These are phyloP conservation scores for Eurois occulta DNA, from an alignment of 2,888 invertebrate genomes.

Conservation along the genomic window DNA sequence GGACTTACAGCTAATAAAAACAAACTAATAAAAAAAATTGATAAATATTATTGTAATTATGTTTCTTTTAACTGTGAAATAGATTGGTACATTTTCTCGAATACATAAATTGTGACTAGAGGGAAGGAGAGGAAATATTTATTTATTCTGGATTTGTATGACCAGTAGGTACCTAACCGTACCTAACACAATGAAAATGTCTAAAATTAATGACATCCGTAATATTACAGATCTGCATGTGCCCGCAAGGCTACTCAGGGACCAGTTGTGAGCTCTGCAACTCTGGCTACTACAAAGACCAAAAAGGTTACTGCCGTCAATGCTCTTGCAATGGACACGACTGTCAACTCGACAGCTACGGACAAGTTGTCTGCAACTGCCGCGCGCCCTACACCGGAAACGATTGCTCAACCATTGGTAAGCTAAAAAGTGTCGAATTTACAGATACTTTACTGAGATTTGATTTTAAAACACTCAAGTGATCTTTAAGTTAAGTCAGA, in stretches of 20 bases:
- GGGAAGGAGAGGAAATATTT: neutral
- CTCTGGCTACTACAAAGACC: constrained; percentile 93
- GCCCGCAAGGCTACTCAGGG: constrained; percentile 95
- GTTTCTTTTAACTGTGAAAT: neutral
- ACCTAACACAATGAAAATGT: neutral
- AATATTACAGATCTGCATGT: constrained; percentile 92
- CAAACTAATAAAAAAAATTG: no score
- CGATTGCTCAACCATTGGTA: constrained; percentile 89
- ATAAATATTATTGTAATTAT: no score
- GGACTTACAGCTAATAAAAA: no score
- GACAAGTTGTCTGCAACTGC: constrained; percentile 93
- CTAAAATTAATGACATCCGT: neutral
- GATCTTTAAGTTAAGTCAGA: neutral
- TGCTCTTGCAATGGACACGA: constrained; percentile 95
- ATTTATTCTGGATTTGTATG: neutral
- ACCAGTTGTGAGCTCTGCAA: constrained; percentile 95
- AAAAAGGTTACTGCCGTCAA: constrained; percentile 90
- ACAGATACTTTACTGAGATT: neutral
- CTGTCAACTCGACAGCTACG: constrained; percentile 90
- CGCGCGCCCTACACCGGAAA: constrained; percentile 92
- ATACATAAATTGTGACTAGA: neutral
- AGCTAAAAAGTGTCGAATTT: constrained; percentile 14
- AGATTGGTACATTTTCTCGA: neutral
- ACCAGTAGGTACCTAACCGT: neutral
- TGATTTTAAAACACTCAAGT: neutral